These are phyloP conservation scores for Mola mola DNA, from an alignment of 2,113 vertebrate species.

Conservation along the genomic window DNA sequence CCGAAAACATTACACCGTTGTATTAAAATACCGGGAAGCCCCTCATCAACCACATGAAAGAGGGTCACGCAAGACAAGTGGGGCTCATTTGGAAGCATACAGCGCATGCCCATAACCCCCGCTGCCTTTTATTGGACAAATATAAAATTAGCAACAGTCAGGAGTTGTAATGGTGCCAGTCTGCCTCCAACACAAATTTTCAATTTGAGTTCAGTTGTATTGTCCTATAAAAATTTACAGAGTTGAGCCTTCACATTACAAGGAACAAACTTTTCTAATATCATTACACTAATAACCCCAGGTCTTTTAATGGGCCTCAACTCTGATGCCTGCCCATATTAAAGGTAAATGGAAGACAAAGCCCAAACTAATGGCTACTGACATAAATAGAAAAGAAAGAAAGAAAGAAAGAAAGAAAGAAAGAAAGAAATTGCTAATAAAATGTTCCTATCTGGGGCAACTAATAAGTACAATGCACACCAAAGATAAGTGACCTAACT, in stretches of 20 bases:
- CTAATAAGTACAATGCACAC: conserved; percentile 74
- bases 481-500: conserved; percentile 74
- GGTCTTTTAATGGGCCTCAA: conserved; percentile 61
- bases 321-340: conserved; percentile 62
- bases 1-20: conserved; percentile 25
- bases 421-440: conserved; percentile 75
- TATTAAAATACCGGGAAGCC: conserved; percentile 30
- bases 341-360: conserved; percentile 64
- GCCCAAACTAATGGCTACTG: conserved; percentile 75
- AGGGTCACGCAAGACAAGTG: conserved; percentile 21
- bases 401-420: conserved; percentile 41
- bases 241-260: conserved; percentile 81
- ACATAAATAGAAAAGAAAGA: conserved; percentile 60
- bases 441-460: conserved; percentile 67
- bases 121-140: conserved; percentile 93
- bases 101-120: conserved; percentile 73
- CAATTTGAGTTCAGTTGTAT: conserved; percentile 93
- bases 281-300: conserved; percentile 77
- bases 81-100: conserved; percentile 41
- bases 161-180: conserved; percentile 84
- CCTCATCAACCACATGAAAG: conserved; percentile 43
- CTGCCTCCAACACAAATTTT: conserved; percentile 92
- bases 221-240: conserved; percentile 95
- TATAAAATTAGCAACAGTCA: conserved; percentile 97
- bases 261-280: conserved; percentile 84